phyloP scores from a whole-genome alignment of 53 echinoderm and acorn worm species.

The Echinarachnius parma region DNA sequence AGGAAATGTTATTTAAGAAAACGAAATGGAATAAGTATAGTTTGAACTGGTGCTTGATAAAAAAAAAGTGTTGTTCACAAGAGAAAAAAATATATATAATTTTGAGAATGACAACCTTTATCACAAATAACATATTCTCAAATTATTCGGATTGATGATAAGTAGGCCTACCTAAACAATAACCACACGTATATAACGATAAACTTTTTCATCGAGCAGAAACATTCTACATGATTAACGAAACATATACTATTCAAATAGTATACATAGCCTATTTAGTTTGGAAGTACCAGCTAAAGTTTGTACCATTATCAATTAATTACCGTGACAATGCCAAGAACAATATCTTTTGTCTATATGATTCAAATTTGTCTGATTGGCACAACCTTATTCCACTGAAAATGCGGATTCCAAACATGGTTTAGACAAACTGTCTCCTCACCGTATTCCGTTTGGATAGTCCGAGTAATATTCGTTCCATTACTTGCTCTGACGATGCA shows the following conservation, averaged over 20 bases:
- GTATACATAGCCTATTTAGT: too few relatives aligned
- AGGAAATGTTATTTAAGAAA: background rate
- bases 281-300: background rate
- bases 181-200: too few relatives aligned
- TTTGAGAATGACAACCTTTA: background rate
- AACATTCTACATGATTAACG: too few relatives aligned
- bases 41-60: background rate
- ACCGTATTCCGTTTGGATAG: constrained; percentile 29
- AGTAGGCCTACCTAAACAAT: too few relatives aligned
- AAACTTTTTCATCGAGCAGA: too few relatives aligned
- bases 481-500: constrained; percentile 3
- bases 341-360: background rate
- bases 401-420: background rate
- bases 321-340: background rate
- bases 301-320: too few relatives aligned
- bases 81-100: background rate
- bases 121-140: background rate
- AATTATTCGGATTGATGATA: too few relatives aligned
- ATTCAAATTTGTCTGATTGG: background rate
- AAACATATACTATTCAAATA: too few relatives aligned
- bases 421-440: background rate
- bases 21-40: background rate
- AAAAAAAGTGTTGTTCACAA: background rate
- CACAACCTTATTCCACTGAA: background rate
- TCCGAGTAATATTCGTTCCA: constrained; percentile 12